Percentiles rank a stretch among this genome's conserved stretches.
Evolutionary conservation across 1,140 invertebrate species (phyloP).

Genomic region (Sitobion miscanthi): DNA sequence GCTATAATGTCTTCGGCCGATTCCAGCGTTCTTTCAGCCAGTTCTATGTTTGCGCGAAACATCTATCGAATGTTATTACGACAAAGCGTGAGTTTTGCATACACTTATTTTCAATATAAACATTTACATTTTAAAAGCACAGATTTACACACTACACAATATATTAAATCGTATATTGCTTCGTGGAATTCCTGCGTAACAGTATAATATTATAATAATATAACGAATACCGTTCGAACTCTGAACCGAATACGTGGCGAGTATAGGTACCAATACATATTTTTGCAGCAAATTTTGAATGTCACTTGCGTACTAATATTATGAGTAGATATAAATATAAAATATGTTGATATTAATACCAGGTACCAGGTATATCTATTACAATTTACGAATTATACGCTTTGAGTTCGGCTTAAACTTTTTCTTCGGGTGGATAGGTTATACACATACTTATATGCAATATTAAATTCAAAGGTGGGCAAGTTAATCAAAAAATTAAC

Average conservation of each 20-base stretch:
- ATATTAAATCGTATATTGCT: not conserved
- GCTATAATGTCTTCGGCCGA: constrained; percentile 99
- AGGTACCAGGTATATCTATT: not conserved
- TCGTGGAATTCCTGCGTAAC: not conserved
- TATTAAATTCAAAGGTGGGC: not conserved
- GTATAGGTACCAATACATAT: too few species aligned
- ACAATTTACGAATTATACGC: too few species aligned
- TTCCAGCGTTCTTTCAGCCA: constrained; percentile 94
- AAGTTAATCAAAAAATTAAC: too few species aligned
- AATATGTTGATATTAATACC: not conserved
- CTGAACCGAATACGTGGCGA: not conserved
- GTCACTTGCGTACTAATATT: too few species aligned
- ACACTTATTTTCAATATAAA: not conserved
- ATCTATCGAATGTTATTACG: constrained; percentile 96
- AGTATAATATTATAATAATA: not conserved
- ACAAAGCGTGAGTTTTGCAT: constrained; percentile 72
- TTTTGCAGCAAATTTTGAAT: not conserved
- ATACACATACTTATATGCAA: not conserved
- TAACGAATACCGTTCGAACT: not conserved
- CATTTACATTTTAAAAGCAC: not conserved
- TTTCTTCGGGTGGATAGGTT: not conserved
- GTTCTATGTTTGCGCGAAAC: constrained; percentile 98
- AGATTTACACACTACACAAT: not conserved
- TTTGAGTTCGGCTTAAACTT: not conserved
- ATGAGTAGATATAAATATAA: not conserved